Evolutionary conservation across 2,888 invertebrate genomes (phyloP), one percentile per base, ranked within the genome.

Genomic region (Amphipoea oculea): DNA sequence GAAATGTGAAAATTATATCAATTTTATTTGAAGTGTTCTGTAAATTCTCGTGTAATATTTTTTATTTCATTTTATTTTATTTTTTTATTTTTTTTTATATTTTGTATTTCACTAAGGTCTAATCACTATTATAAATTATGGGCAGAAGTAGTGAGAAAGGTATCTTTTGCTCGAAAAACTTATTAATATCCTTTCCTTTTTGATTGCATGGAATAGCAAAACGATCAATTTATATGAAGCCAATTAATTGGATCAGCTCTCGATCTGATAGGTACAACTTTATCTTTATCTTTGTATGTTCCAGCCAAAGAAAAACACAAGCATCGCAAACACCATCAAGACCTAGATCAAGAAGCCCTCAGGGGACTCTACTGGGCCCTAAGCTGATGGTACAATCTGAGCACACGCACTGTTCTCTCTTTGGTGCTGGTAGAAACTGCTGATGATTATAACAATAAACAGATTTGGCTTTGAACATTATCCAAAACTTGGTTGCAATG

Each of bases 1-100:
- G 84, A 88, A 83, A 88, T 86, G 79, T 89, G 82, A 83, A 88
- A 89, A 89, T 86, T 83, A 74, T 84, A 87, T 89, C 29, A 73
- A 79, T 83, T 84, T 79, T 81, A 84, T 85, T 86, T 83, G 75
- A 72, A 67, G 29, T 78, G 69, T 75, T 79, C 76, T 72, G 76
- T 66, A 66, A 82, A 86, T 14, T 66, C 63, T 57, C 63, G n/a
- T 57, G 40, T 72, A n/a, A n/a, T n/a, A n/a, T n/a, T n/a, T n/a
- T n/a, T n/a, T n/a, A n/a, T n/a, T n/a, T n/a, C n/a, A n/a, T n/a
- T n/a, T n/a, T n/a, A n/a, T n/a, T n/a, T n/a, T n/a, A n/a, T n/a
- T n/a, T n/a, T n/a, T n/a, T n/a, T n/a, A n/a, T n/a, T n/a, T n/a
- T n/a, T n/a, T n/a, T n/a, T n/a, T n/a, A n/a, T n/a, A n/a, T n/a